Conservation (phyloP, 2,113 vertebrate genomes). For the Prunella himalayana region DNA sequence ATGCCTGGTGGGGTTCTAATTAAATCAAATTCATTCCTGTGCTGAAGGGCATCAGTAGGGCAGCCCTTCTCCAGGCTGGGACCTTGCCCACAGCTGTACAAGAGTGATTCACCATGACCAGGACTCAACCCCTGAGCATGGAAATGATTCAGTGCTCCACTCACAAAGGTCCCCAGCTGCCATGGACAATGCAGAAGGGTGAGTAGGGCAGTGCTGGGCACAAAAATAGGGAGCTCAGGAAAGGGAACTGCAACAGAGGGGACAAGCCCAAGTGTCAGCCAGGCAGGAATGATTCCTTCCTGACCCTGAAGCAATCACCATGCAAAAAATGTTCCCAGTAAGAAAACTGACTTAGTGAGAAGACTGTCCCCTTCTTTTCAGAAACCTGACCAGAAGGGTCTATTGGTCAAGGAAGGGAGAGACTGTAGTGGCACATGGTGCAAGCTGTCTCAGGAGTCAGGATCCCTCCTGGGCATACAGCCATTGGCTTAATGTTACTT, state of each 20-base stretch:
- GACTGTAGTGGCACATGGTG: accelerated
- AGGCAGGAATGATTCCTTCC: background rate
- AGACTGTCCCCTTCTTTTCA: background rate
- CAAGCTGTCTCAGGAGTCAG: background rate
- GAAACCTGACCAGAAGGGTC: background rate
- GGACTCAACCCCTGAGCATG: accelerated
- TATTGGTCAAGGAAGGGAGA: background rate
- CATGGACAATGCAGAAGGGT: accelerated
- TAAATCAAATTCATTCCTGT: background rate
- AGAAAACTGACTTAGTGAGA: background rate
- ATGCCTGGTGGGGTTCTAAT: background rate
- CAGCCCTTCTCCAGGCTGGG: background rate
- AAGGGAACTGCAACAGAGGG: background rate
- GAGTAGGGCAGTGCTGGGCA: background rate
- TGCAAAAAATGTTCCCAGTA: background rate
- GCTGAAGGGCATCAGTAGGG: background rate
- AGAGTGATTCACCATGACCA: background rate
- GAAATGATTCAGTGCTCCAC: background rate
- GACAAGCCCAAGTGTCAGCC: background rate
- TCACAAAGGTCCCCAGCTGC: accelerated
- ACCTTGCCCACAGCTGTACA: background rate
- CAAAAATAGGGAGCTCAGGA: background rate
- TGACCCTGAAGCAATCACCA: background rate
- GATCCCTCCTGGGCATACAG: background rate
- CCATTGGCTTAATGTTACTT: background rate